These are phyloP conservation scores for Formica selysi DNA, from an alignment of 1,140 invertebrate genomes.

Conservation along the genomic window DNA sequence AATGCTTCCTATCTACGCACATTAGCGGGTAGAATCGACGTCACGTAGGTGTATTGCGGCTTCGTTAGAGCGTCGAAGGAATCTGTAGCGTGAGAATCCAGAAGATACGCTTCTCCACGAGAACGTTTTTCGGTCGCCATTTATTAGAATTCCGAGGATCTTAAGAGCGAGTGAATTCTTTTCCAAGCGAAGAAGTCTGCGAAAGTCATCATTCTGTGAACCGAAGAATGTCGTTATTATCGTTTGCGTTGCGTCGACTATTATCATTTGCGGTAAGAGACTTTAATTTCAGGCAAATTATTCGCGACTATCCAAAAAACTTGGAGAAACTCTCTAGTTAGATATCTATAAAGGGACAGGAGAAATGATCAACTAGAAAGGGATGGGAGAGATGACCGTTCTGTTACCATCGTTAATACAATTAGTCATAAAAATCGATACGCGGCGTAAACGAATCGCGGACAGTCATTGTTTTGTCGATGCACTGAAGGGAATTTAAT, in stretches of 20 bases:
- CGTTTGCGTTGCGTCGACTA: background rate
- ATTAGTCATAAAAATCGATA: slow-evolving; percentile 19
- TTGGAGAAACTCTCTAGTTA: background rate
- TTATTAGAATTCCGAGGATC: background rate
- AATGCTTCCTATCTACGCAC: background rate
- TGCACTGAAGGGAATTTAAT: background rate
- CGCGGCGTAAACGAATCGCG: background rate
- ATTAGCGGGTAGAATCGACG: background rate
- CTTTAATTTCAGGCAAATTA: slow-evolving; percentile 3
- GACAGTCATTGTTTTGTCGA: slow-evolving; percentile 16
- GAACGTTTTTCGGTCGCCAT: background rate
- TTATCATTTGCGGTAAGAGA: background rate
- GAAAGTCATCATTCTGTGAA: background rate
- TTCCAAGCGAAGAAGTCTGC: background rate
- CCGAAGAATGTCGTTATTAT: background rate
- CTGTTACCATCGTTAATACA: background rate
- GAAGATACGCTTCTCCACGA: background rate
- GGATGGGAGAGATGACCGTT: background rate
- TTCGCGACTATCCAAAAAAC: background rate
- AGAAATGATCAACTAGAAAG: background rate
- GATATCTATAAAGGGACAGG: background rate
- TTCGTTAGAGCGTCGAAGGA: background rate
- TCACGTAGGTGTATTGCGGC: background rate
- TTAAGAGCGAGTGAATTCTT: background rate
- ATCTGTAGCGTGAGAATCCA: background rate